phyloP scores from a whole-genome alignment of 2,113 vertebrate species.

The Colossoma macropomum region DNA sequence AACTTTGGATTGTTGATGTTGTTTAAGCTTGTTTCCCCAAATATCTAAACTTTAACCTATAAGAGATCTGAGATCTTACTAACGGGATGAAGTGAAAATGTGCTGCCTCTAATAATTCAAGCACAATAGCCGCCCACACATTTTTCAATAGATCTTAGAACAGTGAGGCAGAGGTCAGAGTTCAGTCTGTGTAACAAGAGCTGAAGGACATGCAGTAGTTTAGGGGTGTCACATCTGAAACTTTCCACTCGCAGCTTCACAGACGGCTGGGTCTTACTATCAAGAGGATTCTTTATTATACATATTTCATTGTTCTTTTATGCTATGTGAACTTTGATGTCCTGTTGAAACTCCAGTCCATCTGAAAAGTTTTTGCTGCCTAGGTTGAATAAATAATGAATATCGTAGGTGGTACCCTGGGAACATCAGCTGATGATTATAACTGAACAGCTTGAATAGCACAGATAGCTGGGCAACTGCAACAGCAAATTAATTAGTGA shows the following conservation, averaged over 20 bases:
- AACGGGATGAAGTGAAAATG: slow-evolving; percentile 8
- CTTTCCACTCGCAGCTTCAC: not conserved
- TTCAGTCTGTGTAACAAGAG: slow-evolving; percentile 31
- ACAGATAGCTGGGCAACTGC: slow-evolving; percentile 53
- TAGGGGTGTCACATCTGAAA: not conserved
- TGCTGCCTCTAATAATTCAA: slow-evolving; percentile 20
- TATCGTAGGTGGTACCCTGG: slow-evolving; percentile 32
- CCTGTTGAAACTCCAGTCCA: not conserved
- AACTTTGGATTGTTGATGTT: not conserved
- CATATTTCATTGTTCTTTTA: not conserved
- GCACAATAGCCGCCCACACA: slow-evolving; percentile 20
- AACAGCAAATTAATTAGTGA: slow-evolving; percentile 60
- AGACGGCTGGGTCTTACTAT: not conserved
- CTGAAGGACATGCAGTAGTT: not conserved
- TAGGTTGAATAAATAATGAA: slow-evolving; percentile 55
- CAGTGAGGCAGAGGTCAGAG: not conserved
- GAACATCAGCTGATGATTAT: slow-evolving; percentile 59
- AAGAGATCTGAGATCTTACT: not conserved
- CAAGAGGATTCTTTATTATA: not conserved
- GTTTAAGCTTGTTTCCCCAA: not conserved
- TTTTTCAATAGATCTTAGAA: slow-evolving; percentile 37
- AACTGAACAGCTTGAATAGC: slow-evolving; percentile 63
- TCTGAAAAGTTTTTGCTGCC: slow-evolving; percentile 20
- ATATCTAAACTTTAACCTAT: not conserved
- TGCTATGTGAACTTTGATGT: not conserved